Conservation (phyloP, 2,888 invertebrate species). For the Lasioglossum calceatum region DNA sequence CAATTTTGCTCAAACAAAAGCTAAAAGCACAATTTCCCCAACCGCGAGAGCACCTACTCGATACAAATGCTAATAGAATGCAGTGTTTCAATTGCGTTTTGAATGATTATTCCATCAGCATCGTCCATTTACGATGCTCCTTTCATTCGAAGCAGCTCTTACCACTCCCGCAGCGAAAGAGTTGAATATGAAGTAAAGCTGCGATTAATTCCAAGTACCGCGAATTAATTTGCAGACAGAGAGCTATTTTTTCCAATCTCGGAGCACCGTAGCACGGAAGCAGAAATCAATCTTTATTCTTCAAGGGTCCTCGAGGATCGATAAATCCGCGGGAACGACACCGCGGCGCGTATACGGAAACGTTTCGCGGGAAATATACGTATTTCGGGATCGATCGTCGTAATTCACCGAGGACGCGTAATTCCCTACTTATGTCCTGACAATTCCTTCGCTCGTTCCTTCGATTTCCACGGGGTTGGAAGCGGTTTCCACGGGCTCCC, state of each 20-base stretch:
- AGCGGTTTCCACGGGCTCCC: not conserved
- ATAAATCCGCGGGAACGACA: slow-evolving; percentile 57
- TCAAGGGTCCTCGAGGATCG: slow-evolving; percentile 33
- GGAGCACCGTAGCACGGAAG: not conserved
- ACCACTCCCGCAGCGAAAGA: not conserved
- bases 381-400: slow-evolving; percentile 51
- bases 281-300: slow-evolving; percentile 48
- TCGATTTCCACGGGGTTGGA: slow-evolving; percentile 29
- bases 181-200: not conserved
- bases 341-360: slow-evolving; percentile 25
- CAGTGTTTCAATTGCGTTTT: not conserved
- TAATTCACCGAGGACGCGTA: slow-evolving; percentile 69
- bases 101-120: not conserved
- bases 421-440: slow-evolving; percentile 72
- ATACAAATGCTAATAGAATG: not conserved
- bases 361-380: slow-evolving; percentile 14
- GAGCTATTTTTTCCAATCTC: not conserved
- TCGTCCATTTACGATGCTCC: not conserved
- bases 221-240: not conserved
- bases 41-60: not conserved
- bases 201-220: slow-evolving; percentile 1
- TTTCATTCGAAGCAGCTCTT: not conserved
- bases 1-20: not conserved
- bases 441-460: slow-evolving; percentile 62
- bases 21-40: not conserved